phyloP scores from a whole-genome alignment of 2,113 vertebrate genomes.

The Oryzias melastigma region DNA sequence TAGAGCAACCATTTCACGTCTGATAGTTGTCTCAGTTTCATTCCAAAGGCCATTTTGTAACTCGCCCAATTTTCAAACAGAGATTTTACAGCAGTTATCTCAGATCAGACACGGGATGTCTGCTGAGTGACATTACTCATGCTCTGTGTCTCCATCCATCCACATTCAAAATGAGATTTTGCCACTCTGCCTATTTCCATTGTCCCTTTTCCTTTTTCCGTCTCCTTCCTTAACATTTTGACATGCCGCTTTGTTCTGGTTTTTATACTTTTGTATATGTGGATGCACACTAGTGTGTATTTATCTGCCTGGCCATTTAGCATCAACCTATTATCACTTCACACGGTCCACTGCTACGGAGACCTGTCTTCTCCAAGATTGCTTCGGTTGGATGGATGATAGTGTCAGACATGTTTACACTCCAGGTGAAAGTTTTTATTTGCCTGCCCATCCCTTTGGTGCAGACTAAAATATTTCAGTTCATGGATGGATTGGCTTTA shows the following conservation, averaged over 20 bases:
- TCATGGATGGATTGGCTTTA: background rate
- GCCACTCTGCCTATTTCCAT: slow-evolving; percentile 18
- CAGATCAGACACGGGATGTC: slow-evolving; percentile 26
- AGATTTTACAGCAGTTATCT: slow-evolving; percentile 10
- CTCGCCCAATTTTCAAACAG: slow-evolving; percentile 31
- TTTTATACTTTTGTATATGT: background rate
- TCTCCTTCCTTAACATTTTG: slow-evolving; percentile 6
- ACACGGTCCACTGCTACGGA: slow-evolving; percentile 13
- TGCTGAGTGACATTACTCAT: slow-evolving; percentile 25
- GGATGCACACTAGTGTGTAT: background rate
- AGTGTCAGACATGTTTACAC: slow-evolving; percentile 31
- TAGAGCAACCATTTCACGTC: slow-evolving; percentile 11
- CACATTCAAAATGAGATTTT: slow-evolving; percentile 31
- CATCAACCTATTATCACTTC: slow-evolving; percentile 45
- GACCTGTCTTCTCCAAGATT: slow-evolving; percentile 28
- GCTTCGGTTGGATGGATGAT: slow-evolving; percentile 31
- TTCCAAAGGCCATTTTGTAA: slow-evolving; percentile 35
- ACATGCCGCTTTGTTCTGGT: background rate
- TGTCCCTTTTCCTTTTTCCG: background rate
- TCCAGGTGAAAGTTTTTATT: slow-evolving; percentile 28
- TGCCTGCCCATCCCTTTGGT: background rate
- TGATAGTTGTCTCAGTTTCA: slow-evolving; percentile 19
- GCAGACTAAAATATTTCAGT: background rate
- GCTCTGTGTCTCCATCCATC: slow-evolving; percentile 32
- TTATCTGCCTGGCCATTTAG: slow-evolving; percentile 16